These are phyloP conservation scores for Carassius auratus DNA, from an alignment of 2,113 vertebrate species.

Conservation along the genomic window DNA sequence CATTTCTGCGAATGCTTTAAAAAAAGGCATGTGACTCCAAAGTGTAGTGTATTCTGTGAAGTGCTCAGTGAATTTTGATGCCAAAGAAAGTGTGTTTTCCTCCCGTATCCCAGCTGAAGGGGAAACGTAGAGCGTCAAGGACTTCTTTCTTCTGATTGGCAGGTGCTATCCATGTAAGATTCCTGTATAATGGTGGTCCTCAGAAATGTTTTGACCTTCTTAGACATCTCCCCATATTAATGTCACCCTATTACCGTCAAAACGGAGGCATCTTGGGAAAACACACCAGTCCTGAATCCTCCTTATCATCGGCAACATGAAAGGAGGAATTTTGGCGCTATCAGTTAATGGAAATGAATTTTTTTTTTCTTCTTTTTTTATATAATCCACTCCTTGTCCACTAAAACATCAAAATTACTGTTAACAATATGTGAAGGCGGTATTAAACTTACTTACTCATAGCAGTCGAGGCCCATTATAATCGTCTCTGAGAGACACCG, in stretches of 20 bases:
- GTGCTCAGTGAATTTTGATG: slow-evolving; percentile 41
- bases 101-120: slow-evolving; percentile 53
- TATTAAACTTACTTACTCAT: slow-evolving; percentile 85
- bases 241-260: slow-evolving; percentile 93
- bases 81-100: slow-evolving; percentile 7
- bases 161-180: slow-evolving; percentile 86
- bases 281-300: slow-evolving; percentile 83
- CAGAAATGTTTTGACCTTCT: slow-evolving; percentile 80
- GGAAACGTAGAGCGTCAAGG: slow-evolving; percentile 70
- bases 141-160: slow-evolving; percentile 85
- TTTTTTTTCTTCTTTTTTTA: slow-evolving; percentile 83
- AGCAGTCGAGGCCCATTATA: slow-evolving; percentile 75
- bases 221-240: slow-evolving; percentile 96
- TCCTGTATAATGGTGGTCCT: slow-evolving; percentile 81
- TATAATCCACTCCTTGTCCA: slow-evolving; percentile 91
- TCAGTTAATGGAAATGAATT: slow-evolving; percentile 93
- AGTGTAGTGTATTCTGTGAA: slow-evolving; percentile 19
- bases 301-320: slow-evolving; percentile 90
- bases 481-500: slow-evolving; percentile 79
- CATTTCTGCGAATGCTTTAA: background rate
- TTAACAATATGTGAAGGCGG: slow-evolving; percentile 78
- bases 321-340: slow-evolving; percentile 94
- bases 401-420: slow-evolving; percentile 92
- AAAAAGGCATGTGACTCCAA: slow-evolving; percentile 25
- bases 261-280: slow-evolving; percentile 77